Percentiles rank a stretch among this genome's conserved stretches.
These are phyloP conservation scores for Bujurquina vittata DNA, from an alignment of 2,113 vertebrate species.

Conservation along the genomic window DNA sequence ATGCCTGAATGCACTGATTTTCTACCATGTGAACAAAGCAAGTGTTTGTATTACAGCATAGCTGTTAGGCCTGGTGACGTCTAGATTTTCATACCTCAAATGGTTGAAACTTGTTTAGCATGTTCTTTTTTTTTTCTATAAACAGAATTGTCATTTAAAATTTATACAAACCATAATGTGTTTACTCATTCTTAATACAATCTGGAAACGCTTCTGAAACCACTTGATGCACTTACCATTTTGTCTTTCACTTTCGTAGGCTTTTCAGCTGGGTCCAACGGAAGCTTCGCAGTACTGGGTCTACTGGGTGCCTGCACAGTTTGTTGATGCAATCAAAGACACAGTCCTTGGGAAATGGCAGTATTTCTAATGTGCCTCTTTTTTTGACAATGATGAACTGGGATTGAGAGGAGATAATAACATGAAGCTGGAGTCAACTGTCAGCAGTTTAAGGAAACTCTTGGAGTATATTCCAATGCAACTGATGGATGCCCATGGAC, in stretches of 20 bases:
- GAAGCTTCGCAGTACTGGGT: conserved; percentile 99
- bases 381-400: conserved; percentile 93
- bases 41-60: background rate
- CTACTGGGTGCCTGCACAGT: conserved; percentile 98
- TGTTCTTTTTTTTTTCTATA: background rate
- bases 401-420: conserved; percentile 75
- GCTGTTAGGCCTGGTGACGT: background rate
- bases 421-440: conserved; percentile 77
- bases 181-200: background rate
- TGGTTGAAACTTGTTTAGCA: background rate
- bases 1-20: background rate
- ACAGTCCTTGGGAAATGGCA: conserved; percentile 99
- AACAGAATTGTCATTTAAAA: background rate
- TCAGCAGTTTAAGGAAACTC: conserved; percentile 70
- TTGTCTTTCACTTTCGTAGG: conserved; percentile 77
- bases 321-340: conserved; percentile 99
- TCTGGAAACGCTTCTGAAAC: background rate
- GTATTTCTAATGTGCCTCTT: conserved; percentile 99
- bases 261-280: conserved; percentile 98
- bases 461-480: conserved; percentile 72
- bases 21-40: background rate
- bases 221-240: background rate
- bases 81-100: background rate
- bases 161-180: background rate
- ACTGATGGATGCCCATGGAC: conserved; percentile 78